phyloP scores from a whole-genome alignment of 2,113 vertebrate species.

The Pristiophorus japonicus region DNA sequence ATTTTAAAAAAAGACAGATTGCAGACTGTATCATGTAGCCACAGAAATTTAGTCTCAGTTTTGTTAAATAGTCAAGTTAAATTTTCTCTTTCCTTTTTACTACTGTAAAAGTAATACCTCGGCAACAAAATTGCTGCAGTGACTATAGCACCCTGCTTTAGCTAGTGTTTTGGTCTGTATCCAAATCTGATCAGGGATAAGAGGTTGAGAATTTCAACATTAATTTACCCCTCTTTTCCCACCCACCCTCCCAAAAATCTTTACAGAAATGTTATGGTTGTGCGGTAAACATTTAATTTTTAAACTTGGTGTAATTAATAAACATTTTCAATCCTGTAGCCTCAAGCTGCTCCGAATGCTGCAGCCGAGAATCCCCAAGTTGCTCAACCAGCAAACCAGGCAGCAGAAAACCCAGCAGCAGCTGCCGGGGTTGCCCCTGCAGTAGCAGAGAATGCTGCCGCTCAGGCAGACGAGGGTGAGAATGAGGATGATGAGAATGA shows the following conservation, averaged over 20 bases:
- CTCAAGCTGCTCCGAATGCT: constrained; percentile 65
- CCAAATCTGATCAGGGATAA: background rate
- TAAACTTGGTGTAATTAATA: background rate
- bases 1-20: background rate
- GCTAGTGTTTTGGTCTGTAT: background rate
- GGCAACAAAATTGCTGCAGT: background rate
- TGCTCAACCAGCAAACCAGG: constrained; percentile 65
- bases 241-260: background rate
- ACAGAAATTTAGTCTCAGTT: background rate
- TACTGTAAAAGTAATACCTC: background rate
- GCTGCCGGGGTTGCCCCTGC: constrained; percentile 44
- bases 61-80: background rate
- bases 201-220: background rate
- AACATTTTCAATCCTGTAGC: constrained; percentile 48
- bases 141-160: background rate
- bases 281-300: background rate
- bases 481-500: constrained; percentile 84
- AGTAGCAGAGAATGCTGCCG: constrained; percentile 76
- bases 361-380: constrained; percentile 67
- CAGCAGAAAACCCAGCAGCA: constrained; percentile 64
- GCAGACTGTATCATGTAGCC: background rate
- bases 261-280: background rate
- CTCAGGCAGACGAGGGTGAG: constrained; percentile 71
- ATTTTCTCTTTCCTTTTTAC: background rate
- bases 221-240: background rate